A percentile compares a stretch with the other conserved stretches of the same genome.
Evolutionary conservation across 1,140 invertebrate genomes (phyloP).

Genomic region (Microvelia longipes): DNA sequence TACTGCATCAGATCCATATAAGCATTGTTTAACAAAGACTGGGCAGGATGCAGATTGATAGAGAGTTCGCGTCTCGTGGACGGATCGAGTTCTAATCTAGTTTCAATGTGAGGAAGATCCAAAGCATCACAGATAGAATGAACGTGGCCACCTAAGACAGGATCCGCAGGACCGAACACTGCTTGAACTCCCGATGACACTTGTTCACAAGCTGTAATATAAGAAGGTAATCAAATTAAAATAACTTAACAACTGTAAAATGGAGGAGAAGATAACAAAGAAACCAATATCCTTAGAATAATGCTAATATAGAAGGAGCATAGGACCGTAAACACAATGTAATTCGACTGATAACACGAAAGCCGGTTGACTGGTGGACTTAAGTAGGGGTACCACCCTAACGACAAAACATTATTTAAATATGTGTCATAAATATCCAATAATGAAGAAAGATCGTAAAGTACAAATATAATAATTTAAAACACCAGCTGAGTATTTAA

Average conservation of each 20-base stretch:
- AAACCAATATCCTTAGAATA: no score
- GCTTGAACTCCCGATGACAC: conserved; percentile 44
- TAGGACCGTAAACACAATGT: no score
- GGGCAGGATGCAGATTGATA: conserved; percentile 53
- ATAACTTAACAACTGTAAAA: not conserved
- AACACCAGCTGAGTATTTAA: no score
- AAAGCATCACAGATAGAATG: conserved; percentile 53
- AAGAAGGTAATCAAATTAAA: not conserved
- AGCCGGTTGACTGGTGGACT: no score
- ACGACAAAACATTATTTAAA: no score
- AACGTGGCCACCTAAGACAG: conserved; percentile 44
- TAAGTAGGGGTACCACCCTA: no score
- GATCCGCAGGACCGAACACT: conserved; percentile 47
- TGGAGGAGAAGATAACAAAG: no score
- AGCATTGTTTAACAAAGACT: conserved; percentile 44
- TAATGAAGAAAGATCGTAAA: no score
- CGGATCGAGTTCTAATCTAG: conserved; percentile 38
- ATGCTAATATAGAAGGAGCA: no score
- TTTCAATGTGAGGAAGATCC: conserved; percentile 54
- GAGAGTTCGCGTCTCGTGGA: conserved; percentile 39
- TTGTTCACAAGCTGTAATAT: conserved; percentile 42
- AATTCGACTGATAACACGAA: no score
- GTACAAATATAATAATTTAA: no score
- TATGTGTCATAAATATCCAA: no score
- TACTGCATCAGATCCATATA: conserved; percentile 49